Base-by-base conservation (phyloP, 1,140 invertebrate species). In the Scaptodrosophila lebanonensis region DNA sequence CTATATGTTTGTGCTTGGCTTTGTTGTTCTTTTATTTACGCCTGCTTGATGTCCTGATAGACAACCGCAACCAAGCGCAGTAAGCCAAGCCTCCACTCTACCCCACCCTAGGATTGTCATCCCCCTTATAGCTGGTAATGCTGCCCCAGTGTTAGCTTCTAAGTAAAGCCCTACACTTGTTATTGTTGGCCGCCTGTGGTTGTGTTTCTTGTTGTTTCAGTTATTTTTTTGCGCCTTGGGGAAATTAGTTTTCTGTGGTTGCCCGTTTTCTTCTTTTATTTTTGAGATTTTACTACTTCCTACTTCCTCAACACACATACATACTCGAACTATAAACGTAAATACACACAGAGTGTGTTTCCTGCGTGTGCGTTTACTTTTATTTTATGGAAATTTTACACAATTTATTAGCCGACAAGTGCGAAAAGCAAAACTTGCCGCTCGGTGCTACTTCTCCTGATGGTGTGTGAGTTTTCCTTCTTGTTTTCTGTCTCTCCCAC, bases 361-460 rank as follows among this genome's bases (percentile, higher is more conserved):
- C 47, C 47, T 53, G 16, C 36, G 49, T 42, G 27, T 47, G 40
- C 73, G 75, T 66, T 77, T 68, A 69, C 68, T 73, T 82, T 77
- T 64, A 69, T 77, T 77, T 79, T 77, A 77, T 79, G 73, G 65
- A 82, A 79, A 79, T 79, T 77, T 82, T 75, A 69, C 75, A 66
- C 75, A 75, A 77, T 82, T 77, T 79, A 77, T 77, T 73, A 58
- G 64, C 73, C 68, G 54, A n/a, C 73, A 79, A 77, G 73, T 77
- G 68, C 75, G 68, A 77, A 68, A 44, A 58, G 64, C 64, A 77
- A 66, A 63, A 57, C 42, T 77, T 77, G 29, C n/a, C n/a, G n/a
- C n/a, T n/a, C n/a, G n/a, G n/a, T n/a, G n/a, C n/a, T 56, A 54
- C 48, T 76, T 59, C n/a, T n/a, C n/a, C n/a, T n/a, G 48, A 58